Evolutionary conservation across 2,113 vertebrate genomes (phyloP).

Genomic region (Pelecanoides urinatrix): DNA sequence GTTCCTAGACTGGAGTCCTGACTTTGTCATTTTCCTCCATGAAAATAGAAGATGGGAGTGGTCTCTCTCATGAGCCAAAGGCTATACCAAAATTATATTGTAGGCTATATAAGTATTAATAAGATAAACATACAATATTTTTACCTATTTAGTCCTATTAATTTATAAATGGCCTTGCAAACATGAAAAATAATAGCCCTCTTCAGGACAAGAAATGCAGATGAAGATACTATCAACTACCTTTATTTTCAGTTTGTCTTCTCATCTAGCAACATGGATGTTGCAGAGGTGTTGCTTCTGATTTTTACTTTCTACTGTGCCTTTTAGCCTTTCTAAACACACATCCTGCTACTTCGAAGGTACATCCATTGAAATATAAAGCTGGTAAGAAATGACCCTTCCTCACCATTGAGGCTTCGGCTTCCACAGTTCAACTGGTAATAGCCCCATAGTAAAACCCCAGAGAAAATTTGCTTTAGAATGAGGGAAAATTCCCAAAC

Average conservation of each 20-base stretch:
- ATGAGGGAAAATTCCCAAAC: background rate
- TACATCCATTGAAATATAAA: background rate
- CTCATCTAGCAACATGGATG: background rate
- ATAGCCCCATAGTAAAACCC: background rate
- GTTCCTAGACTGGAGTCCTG: slow-evolving; percentile 37
- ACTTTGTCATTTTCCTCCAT: slow-evolving; percentile 53
- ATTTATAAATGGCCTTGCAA: background rate
- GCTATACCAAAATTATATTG: background rate
- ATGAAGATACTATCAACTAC: background rate
- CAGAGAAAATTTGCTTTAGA: background rate
- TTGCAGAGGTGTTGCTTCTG: background rate
- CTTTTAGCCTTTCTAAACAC: background rate
- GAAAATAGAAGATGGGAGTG: slow-evolving; percentile 51
- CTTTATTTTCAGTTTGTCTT: background rate
- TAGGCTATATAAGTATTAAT: background rate
- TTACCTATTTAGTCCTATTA: background rate
- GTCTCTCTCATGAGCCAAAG: background rate
- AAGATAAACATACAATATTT: background rate
- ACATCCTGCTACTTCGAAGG: background rate
- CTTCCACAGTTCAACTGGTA: background rate
- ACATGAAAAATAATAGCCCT: background rate
- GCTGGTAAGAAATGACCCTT: background rate
- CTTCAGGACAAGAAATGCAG: background rate
- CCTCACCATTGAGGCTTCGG: background rate
- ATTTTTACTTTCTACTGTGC: background rate